A percentile compares a stretch with the other conserved stretches of the same genome.
phyloP scores from a whole-genome alignment of 2,113 vertebrate species.

The Microtus ochrogaster region DNA sequence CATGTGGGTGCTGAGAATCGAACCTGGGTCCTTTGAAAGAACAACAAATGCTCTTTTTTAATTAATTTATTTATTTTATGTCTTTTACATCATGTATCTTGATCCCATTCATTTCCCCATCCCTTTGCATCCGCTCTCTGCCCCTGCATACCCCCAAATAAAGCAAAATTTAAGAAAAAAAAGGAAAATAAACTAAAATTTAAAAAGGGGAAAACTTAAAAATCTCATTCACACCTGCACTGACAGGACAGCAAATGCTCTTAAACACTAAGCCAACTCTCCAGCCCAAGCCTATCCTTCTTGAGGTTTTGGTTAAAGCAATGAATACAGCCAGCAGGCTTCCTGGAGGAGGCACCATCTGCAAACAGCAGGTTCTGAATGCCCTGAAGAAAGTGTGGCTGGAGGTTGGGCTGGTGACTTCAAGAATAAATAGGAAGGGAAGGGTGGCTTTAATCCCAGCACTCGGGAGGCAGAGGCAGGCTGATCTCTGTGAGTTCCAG shows the following conservation, averaged over 20 bases:
- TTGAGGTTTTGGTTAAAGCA: neutral
- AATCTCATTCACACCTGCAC: no score
- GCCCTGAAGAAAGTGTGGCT: neutral
- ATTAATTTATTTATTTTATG: no score
- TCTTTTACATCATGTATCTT: no score
- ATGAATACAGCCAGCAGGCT: neutral
- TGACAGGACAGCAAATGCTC: neutral
- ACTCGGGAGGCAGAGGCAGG: no score
- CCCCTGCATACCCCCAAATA: no score
- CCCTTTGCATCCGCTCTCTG: no score
- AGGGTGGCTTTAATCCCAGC: no score
- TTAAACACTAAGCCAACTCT: neutral
- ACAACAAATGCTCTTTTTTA: neutral
- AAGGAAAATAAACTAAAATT: no score
- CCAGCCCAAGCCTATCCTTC: neutral
- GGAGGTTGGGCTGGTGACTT: neutral
- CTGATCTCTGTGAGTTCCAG: no score
- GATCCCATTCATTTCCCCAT: no score
- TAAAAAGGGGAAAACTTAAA: no score
- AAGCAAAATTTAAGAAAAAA: no score
- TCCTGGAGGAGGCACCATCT: slow-evolving; percentile 10
- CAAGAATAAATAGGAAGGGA: neutral
- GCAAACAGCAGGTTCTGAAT: neutral
- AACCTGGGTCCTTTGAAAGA: neutral
- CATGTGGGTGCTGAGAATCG: neutral